Conservation (phyloP, 2,797 vertebrate species). For the Triplophysa bombifrons region DNA sequence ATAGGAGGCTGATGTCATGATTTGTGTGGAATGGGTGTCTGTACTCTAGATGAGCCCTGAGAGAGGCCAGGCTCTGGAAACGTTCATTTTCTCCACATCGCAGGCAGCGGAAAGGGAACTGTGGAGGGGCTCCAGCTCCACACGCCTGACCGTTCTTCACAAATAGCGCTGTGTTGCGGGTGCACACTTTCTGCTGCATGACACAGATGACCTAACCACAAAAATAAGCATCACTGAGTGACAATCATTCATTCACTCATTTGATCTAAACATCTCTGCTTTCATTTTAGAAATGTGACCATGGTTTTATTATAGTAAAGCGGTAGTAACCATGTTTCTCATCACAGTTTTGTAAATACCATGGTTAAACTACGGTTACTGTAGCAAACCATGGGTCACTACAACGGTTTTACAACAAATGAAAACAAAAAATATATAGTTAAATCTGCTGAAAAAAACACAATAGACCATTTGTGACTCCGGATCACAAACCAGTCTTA, state of each 20-base stretch:
- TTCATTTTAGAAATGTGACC: too few relatives aligned
- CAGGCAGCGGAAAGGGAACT: slow-evolving; percentile 74
- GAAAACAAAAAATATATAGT: too few relatives aligned
- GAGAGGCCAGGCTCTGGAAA: slow-evolving; percentile 70
- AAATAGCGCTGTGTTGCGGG: slow-evolving; percentile 66
- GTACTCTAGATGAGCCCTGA: slow-evolving; percentile 71
- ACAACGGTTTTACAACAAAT: too few relatives aligned
- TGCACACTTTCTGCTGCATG: slow-evolving; percentile 78
- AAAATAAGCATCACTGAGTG: slow-evolving; percentile 19
- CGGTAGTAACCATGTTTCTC: too few relatives aligned
- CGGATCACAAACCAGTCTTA: too few relatives aligned
- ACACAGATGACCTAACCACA: slow-evolving; percentile 42
- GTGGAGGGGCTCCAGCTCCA: slow-evolving; percentile 60
- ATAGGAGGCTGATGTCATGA: slow-evolving; percentile 69
- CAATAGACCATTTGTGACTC: too few relatives aligned
- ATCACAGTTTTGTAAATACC: too few relatives aligned
- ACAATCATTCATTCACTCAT: not conserved
- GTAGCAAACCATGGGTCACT: too few relatives aligned
- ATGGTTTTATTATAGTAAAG: too few relatives aligned
- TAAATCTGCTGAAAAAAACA: too few relatives aligned
- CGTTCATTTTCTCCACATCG: slow-evolving; percentile 73
- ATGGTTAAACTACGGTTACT: too few relatives aligned
- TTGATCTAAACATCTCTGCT: not conserved
- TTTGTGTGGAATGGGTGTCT: slow-evolving; percentile 65
- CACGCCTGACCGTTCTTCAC: slow-evolving; percentile 65